These are phyloP conservation scores for Ganaspis sp. DNA, from an alignment of 1,140 invertebrate species.

Conservation along the genomic window DNA sequence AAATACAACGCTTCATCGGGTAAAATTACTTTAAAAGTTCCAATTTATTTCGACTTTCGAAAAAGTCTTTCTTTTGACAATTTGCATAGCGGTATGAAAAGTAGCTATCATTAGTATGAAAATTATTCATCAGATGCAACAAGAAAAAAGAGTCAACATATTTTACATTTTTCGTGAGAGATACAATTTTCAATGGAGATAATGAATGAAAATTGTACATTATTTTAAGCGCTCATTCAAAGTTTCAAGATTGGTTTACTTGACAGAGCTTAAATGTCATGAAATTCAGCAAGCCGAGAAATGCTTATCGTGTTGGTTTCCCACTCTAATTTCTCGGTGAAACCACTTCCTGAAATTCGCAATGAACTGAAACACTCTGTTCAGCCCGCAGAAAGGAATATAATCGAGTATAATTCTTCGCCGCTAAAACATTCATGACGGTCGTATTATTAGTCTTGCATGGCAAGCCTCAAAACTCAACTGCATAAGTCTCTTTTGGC, in stretches of 20 bases:
- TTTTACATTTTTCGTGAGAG: neutral
- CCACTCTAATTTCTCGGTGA: neutral
- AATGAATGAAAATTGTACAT: too few relatives aligned
- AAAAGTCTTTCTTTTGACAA: neutral
- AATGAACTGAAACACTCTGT: neutral
- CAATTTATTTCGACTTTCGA: too few relatives aligned
- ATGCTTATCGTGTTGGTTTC: neutral
- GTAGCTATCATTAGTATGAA: neutral
- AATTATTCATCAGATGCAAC: neutral
- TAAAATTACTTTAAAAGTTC: too few relatives aligned
- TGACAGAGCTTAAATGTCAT: too few relatives aligned
- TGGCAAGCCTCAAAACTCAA: constrained; percentile 24
- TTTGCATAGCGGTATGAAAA: neutral
- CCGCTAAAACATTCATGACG: neutral
- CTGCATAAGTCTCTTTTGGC: constrained; percentile 29
- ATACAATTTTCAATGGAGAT: neutral
- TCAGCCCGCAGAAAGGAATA: neutral
- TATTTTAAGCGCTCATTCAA: too few relatives aligned
- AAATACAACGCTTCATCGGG: too few relatives aligned
- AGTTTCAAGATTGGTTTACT: too few relatives aligned
- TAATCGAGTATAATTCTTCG: neutral
- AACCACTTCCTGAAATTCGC: neutral
- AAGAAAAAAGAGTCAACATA: neutral
- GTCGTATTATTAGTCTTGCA: neutral
- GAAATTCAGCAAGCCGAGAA: too few relatives aligned